Conservation (phyloP, 2,113 vertebrate species). For the Anolis carolinensis region DNA sequence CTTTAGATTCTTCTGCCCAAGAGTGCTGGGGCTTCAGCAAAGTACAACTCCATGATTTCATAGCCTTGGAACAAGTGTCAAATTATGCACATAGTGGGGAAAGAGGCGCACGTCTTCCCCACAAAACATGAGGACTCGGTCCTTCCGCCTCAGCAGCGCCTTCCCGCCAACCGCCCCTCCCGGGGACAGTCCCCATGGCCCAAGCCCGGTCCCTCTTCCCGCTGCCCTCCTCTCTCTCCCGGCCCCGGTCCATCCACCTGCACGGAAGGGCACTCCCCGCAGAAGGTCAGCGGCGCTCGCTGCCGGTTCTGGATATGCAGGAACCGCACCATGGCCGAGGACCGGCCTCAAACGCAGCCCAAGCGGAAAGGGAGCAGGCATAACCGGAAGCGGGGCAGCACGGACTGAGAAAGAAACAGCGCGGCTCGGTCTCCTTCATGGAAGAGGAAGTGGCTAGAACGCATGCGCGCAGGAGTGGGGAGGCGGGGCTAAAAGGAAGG, state of each 20-base stretch:
- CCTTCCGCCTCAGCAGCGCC: no score
- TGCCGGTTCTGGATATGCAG: slow-evolving; percentile 48
- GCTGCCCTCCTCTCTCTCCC: no score
- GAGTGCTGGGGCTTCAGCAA: no score
- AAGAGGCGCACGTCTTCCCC: no score
- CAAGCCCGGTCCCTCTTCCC: not conserved
- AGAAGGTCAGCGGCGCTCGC: slow-evolving; percentile 22
- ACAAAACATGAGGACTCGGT: no score
- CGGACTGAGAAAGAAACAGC: not conserved
- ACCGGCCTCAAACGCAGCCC: not conserved
- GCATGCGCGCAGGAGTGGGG: not conserved
- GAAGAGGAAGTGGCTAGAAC: not conserved
- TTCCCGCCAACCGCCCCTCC: no score
- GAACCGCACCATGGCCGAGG: slow-evolving; percentile 63
- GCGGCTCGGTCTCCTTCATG: not conserved
- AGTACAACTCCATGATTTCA: no score
- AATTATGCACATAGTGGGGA: no score
- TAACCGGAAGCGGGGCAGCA: not conserved
- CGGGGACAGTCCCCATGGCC: no score
- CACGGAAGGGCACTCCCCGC: slow-evolving; percentile 44
- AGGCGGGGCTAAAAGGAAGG: no score
- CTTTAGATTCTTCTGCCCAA: no score
- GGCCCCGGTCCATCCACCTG: slow-evolving; percentile 26
- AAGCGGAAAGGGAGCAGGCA: not conserved
- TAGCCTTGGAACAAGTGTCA: no score